A percentile compares a stretch with the other conserved stretches of the same genome.
phyloP scores from a whole-genome alignment of 2,888 invertebrate species.

The Ophioninae sp. region DNA sequence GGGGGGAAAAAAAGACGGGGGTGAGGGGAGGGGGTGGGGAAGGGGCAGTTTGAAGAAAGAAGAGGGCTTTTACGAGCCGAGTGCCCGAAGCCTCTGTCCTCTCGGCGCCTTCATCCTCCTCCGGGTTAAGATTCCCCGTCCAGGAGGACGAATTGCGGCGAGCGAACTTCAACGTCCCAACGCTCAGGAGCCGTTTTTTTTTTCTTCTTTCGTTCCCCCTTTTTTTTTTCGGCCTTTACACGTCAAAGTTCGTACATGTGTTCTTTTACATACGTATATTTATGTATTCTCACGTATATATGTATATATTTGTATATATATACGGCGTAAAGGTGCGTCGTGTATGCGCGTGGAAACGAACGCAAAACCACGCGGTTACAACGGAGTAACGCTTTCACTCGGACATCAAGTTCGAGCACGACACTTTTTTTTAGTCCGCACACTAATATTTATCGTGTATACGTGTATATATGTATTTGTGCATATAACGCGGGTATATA shows the following conservation, averaged over 20 bases:
- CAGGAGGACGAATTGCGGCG: conserved; percentile 62
- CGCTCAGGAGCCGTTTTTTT: conserved; percentile 16
- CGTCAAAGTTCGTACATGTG: too few relatives aligned
- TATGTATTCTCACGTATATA: not conserved
- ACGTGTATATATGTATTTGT: conserved; percentile 1
- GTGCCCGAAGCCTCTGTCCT: conserved; percentile 60
- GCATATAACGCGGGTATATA: not conserved
- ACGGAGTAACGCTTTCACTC: conserved; percentile 51
- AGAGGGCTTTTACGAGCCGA: conserved; percentile 63
- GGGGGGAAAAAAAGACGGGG: conserved; percentile 8
- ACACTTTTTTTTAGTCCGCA: conserved; percentile 28
- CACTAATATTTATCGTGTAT: conserved; percentile 2
- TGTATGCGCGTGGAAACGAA: conserved; percentile 12
- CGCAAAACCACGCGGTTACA: conserved; percentile 48
- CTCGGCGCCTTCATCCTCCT: conserved; percentile 64
- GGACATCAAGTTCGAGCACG: conserved; percentile 40
- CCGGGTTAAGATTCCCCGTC: conserved; percentile 61
- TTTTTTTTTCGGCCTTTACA: not conserved
- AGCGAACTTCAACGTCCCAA: conserved; percentile 41
- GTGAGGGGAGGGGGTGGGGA: conserved; percentile 34
- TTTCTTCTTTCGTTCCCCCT: not conserved
- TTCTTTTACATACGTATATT: not conserved
- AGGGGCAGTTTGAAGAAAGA: conserved; percentile 44
- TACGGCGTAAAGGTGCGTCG: too few relatives aligned
- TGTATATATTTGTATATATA: too few relatives aligned